A percentile compares a stretch with the other conserved stretches of the same genome.
Conservation (phyloP, 2,113 vertebrate genomes). For the Numenius arquata region DNA sequence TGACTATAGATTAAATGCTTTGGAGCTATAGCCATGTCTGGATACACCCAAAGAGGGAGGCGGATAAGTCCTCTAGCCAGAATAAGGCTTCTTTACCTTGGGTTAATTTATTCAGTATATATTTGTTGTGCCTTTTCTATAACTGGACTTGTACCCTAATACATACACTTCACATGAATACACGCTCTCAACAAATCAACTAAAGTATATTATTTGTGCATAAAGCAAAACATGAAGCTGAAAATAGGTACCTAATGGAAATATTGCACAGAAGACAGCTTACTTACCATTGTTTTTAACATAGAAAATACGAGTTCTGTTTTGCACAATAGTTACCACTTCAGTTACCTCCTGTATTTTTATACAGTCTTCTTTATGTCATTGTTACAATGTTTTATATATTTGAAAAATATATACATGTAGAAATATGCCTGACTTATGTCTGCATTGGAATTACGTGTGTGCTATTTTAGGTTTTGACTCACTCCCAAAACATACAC, state of each 20-base stretch:
- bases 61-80: not conserved
- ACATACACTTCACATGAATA: not conserved
- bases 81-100: not conserved
- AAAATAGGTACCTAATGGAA: not conserved
- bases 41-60: not conserved
- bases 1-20: not conserved
- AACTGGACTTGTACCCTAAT: not conserved
- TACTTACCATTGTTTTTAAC: not conserved
- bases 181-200: not conserved
- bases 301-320: not conserved
- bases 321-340: not conserved
- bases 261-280: not conserved
- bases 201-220: not conserved
- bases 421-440: not conserved
- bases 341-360: not conserved
- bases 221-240: not conserved
- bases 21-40: rapidly evolving
- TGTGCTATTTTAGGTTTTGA: not conserved
- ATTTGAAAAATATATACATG: not conserved
- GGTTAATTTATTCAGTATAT: not conserved
- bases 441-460: not conserved
- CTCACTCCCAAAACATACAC: not conserved
- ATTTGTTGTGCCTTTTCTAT: not conserved
- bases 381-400: not conserved
- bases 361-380: not conserved